Conservation (phyloP, 1,140 invertebrate species). For the Cataglyphis hispanica region DNA sequence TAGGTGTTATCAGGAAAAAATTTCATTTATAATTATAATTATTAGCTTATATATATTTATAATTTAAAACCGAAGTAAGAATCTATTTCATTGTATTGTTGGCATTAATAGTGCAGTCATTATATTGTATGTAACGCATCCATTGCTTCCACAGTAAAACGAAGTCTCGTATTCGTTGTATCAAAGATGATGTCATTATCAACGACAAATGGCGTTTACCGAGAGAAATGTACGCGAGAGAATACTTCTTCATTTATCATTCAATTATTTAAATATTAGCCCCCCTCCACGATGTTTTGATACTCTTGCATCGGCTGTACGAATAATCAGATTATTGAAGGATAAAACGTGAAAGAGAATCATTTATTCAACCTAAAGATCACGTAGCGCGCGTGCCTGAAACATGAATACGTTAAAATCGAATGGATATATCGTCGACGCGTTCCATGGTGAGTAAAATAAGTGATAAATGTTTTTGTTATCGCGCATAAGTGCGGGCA, state of each 20-base stretch:
- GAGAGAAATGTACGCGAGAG: not conserved
- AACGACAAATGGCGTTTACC: not conserved
- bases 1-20: too few relatives aligned
- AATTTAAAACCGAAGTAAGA: too few relatives aligned
- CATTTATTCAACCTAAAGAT: not conserved
- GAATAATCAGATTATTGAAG: not conserved
- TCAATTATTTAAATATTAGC: too few relatives aligned
- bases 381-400: not conserved
- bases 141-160: too few relatives aligned
- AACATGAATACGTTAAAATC: not conserved
- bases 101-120: too few relatives aligned
- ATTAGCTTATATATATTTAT: too few relatives aligned
- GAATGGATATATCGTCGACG: not conserved
- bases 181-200: not conserved
- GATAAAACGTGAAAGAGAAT: not conserved
- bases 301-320: not conserved
- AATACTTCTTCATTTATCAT: not conserved
- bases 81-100: too few relatives aligned
- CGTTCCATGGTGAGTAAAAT: conserved; percentile 7
- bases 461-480: not conserved
- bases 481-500: not conserved
- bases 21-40: too few relatives aligned
- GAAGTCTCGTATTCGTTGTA: not conserved
- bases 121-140: too few relatives aligned
- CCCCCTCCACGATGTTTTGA: not conserved